Base-by-base conservation (phyloP, 2,888 invertebrate species). In the Acronicta leporina region DNA sequence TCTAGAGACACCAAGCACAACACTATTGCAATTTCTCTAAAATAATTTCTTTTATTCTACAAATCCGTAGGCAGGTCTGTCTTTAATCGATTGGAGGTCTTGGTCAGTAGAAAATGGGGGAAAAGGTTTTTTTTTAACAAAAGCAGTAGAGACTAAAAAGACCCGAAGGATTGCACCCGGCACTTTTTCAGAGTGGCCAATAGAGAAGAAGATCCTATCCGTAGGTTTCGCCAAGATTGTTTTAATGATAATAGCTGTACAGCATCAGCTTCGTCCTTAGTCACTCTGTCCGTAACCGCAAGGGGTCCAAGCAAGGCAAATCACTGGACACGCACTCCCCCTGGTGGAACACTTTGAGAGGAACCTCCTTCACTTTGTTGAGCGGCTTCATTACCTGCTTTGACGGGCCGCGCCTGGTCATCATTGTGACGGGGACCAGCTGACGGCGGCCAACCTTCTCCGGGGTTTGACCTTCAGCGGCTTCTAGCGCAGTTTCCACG, bases 401-500 rank as follows among this genome's bases (percentile, higher is more conserved):
- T 8, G 64, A 40, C 9, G 67, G 27, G 0, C 51, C 65, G 45
- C 76, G 67, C 55, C 69, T 61, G 58, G 68, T 65, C 5, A 78
- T 63, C 45, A 87, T 53, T 0, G 84, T 53, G 0, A 94, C 88
- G 0, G 94, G 92, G 0, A 93, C 82, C 0, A 92, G 73, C 20
- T 87, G 87, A 3, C 83, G 77, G 0, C 79, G 83, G 0, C 89
- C 89, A 4, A 85, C 67, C n/a, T 77, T 81, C 5, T 87, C 89
- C 0, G 86, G 49, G 2, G 85, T 73, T 43, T 88, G 86, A 0
- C 89, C 88, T 58, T 95, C 95, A 0, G 94, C 95, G 0, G 95
- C 95, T 68, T 95, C 95, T 7, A 94, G 75, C 0, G 95, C 95
- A 0, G 95, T 94, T 68, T 95, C 95, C 0, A 95, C 95, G 81